Evolutionary conservation across 1,140 invertebrate species (phyloP).

Genomic region (Antheraea mylitta): DNA sequence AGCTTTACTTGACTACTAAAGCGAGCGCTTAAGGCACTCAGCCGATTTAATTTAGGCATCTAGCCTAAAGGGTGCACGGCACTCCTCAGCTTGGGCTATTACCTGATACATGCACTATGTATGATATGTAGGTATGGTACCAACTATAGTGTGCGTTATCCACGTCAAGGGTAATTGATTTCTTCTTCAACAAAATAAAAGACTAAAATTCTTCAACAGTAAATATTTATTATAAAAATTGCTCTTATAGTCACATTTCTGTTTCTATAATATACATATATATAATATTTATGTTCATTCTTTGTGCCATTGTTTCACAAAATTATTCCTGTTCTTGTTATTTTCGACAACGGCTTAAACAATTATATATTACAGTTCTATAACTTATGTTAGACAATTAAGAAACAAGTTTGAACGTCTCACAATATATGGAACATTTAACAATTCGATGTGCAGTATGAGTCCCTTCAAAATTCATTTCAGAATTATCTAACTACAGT

Average conservation of each 20-base stretch:
- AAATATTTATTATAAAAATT: slow-evolving; percentile 80
- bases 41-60: too few species aligned
- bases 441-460: slow-evolving; percentile 73
- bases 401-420: slow-evolving; percentile 61
- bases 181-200: slow-evolving; percentile 22
- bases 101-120: too few species aligned
- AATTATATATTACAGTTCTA: slow-evolving; percentile 77
- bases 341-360: slow-evolving; percentile 77
- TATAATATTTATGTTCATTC: slow-evolving; percentile 77
- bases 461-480: slow-evolving; percentile 56
- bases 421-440: slow-evolving; percentile 62
- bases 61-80: too few species aligned
- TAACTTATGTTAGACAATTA: slow-evolving; percentile 60
- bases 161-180: neutral
- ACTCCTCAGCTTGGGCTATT: too few species aligned
- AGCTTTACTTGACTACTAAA: too few species aligned
- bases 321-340: slow-evolving; percentile 79
- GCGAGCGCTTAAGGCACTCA: too few species aligned
- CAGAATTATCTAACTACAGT: slow-evolving; percentile 61
- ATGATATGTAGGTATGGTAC: too few species aligned
- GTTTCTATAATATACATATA: slow-evolving; percentile 78
- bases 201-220: slow-evolving; percentile 69
- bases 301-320: slow-evolving; percentile 78
- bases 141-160: neutral
- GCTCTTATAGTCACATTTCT: slow-evolving; percentile 78